Conservation (phyloP, 64 coral and sea anemone genomes). For the Stylophora pistillata region DNA sequence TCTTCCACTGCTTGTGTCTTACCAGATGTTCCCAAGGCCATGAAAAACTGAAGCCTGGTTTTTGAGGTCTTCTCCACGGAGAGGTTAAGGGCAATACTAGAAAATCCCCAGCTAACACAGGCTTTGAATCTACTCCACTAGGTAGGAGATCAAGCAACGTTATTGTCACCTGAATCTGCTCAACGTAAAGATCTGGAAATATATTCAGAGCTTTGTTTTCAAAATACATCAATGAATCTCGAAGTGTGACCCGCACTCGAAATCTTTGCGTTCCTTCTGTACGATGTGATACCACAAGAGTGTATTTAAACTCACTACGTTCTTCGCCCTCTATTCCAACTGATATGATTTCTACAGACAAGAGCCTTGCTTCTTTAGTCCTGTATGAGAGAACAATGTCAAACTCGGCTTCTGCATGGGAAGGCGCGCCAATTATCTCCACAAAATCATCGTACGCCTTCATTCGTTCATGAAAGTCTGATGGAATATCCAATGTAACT, state of each 20-base stretch:
- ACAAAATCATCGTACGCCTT: constrained; percentile 72
- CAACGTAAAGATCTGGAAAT: constrained; percentile 72
- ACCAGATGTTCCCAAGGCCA: constrained; percentile 66
- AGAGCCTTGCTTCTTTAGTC: constrained; percentile 58
- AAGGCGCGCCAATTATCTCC: constrained; percentile 56
- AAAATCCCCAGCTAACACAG: constrained; percentile 61
- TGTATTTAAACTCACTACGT: constrained; percentile 61
- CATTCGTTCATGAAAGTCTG: constrained; percentile 2
- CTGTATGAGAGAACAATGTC: constrained; percentile 52
- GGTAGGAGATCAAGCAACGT: constrained; percentile 44
- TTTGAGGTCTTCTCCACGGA: constrained; percentile 65
- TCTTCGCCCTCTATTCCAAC: constrained; percentile 34
- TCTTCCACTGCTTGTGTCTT: constrained; percentile 26
- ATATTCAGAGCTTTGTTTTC: constrained; percentile 82
- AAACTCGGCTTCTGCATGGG: constrained; percentile 46
- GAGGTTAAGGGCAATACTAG: constrained; percentile 48
- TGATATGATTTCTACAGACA: constrained; percentile 64
- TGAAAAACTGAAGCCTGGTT: constrained; percentile 76
- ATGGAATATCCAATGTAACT: constrained; percentile 31
- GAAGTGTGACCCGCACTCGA: constrained; percentile 50
- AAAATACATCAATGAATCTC: constrained; percentile 70
- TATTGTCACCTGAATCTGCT: constrained; percentile 53
- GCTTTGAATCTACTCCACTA: constrained; percentile 30
- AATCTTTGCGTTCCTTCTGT: constrained; percentile 42
- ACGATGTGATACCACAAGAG: constrained; percentile 29